Evolutionary conservation across 2,797 vertebrate species (phyloP).

Genomic region (Gymnoscopelus microlampas): DNA sequence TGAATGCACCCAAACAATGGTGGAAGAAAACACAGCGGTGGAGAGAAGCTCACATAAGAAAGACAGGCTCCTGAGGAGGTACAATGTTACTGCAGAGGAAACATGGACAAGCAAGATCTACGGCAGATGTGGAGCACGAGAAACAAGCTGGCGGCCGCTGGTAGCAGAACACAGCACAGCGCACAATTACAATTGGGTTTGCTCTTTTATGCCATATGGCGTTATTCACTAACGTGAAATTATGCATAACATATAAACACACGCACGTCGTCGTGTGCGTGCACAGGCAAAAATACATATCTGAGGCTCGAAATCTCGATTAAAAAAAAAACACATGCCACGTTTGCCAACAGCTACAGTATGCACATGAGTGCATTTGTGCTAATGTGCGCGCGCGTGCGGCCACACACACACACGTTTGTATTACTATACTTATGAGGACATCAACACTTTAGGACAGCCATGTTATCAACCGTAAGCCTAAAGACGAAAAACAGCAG

Average conservation of each 20-base stretch:
- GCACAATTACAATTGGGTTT: slow-evolving; percentile 32
- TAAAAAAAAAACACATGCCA: too few relatives aligned
- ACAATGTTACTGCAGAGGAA: neutral
- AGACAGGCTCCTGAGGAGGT: neutral
- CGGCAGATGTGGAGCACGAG: slow-evolving; percentile 37
- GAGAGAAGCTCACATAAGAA: slow-evolving; percentile 9
- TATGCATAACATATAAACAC: neutral
- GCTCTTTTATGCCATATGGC: slow-evolving; percentile 44
- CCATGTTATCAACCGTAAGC: too few relatives aligned
- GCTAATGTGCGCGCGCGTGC: too few relatives aligned
- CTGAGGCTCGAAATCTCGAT: too few relatives aligned
- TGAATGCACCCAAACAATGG: slow-evolving; percentile 24
- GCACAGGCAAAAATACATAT: too few relatives aligned
- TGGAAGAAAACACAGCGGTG: slow-evolving; percentile 1
- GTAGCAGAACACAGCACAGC: neutral
- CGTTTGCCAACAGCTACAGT: too few relatives aligned
- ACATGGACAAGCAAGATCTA: too few relatives aligned
- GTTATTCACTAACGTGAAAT: neutral
- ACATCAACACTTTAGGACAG: too few relatives aligned
- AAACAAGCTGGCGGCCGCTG: neutral
- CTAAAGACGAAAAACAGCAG: too few relatives aligned
- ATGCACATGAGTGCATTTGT: too few relatives aligned
- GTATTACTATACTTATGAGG: too few relatives aligned
- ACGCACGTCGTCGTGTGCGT: neutral
- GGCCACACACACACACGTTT: too few relatives aligned